phyloP scores from a whole-genome alignment of 2,888 invertebrate genomes.

The Tortrix viridana region DNA sequence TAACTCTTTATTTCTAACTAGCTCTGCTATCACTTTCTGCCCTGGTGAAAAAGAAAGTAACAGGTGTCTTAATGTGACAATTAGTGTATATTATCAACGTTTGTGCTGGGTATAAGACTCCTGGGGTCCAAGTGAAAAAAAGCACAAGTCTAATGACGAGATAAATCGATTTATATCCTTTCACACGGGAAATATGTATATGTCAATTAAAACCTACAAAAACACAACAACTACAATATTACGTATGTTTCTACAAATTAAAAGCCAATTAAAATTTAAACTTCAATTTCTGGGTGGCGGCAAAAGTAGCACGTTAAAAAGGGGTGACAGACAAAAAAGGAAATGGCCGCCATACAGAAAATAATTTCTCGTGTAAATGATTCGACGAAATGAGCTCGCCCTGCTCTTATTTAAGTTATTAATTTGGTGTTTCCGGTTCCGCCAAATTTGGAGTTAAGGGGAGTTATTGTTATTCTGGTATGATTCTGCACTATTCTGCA shows the following conservation, averaged over 20 bases:
- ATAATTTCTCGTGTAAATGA: constrained; percentile 26
- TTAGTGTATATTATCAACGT: no score
- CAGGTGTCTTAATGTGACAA: no score
- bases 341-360: constrained; percentile 34
- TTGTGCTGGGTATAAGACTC: no score
- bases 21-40: no score
- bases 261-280: constrained; percentile 22
- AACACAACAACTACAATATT: not conserved
- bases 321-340: constrained; percentile 35
- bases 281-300: constrained; percentile 24
- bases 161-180: no score
- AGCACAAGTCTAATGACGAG: no score
- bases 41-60: no score
- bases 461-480: constrained; percentile 5
- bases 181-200: no score
- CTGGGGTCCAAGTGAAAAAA: no score
- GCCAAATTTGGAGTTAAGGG: constrained; percentile 12
- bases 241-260: constrained; percentile 24
- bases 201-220: not conserved
- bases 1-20: no score
- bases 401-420: constrained; percentile 26
- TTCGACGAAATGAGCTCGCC: constrained; percentile 33
- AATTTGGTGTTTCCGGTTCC: constrained; percentile 18
- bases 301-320: constrained; percentile 30
- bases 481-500: no score